Evolutionary conservation across 2,113 vertebrate species (phyloP).

Genomic region (Chlorocebus sabaeus): DNA sequence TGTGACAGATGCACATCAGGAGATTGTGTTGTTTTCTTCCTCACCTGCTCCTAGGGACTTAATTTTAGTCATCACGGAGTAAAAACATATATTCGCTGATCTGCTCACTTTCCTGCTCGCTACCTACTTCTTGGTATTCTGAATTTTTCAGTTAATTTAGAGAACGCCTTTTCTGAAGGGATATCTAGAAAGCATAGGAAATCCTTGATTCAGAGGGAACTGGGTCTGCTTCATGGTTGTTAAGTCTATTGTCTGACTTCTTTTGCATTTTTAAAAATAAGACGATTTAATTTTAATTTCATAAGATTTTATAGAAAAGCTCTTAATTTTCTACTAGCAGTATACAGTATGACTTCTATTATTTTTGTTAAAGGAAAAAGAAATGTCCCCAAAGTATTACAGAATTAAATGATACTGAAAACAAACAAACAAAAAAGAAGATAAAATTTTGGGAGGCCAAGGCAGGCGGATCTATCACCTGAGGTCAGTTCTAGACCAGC

Average conservation of each 20-base stretch:
- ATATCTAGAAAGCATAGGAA: background rate
- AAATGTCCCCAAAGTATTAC: conserved; percentile 36
- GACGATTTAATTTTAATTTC: background rate
- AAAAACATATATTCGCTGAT: background rate
- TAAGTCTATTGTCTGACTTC: background rate
- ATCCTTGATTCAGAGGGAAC: background rate
- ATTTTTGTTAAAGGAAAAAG: conserved; percentile 19
- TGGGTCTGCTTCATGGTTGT: background rate
- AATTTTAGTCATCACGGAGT: background rate
- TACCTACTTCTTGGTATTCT: background rate
- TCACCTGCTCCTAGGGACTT: background rate
- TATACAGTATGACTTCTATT: background rate
- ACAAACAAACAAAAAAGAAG: background rate
- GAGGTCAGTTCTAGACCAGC: too few relatives aligned
- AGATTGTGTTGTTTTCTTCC: background rate
- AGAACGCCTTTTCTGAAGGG: background rate
- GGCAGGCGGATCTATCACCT: too few relatives aligned
- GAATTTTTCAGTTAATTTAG: background rate
- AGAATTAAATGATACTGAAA: conserved; percentile 43
- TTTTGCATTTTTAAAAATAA: conserved; percentile 25
- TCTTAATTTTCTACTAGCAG: conserved; percentile 32
- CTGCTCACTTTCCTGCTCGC: background rate
- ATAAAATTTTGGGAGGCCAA: background rate
- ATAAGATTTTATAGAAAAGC: conserved; percentile 13
- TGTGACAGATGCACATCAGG: background rate